These are phyloP conservation scores for Cynocephalus volans DNA, from an alignment of 2,113 vertebrate species.

Conservation along the genomic window DNA sequence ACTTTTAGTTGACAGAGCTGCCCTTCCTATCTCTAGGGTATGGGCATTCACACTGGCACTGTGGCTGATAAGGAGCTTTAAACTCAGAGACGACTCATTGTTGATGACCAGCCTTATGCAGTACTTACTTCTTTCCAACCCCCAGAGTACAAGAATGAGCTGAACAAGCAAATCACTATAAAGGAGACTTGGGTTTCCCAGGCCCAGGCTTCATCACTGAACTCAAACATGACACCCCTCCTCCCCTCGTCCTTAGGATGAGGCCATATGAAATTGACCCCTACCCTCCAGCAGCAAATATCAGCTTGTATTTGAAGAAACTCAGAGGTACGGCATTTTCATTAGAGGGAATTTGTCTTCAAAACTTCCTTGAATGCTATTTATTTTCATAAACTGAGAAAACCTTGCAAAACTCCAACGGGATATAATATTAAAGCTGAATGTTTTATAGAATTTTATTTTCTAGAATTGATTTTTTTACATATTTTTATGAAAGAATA, in stretches of 20 bases:
- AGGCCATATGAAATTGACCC: not conserved
- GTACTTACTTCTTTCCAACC: not conserved
- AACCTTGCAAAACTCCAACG: not conserved
- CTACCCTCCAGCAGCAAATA: not conserved
- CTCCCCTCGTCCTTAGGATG: not conserved
- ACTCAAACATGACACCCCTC: not conserved
- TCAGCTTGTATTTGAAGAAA: not conserved
- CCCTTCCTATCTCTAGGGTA: not conserved
- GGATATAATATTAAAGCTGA: not conserved
- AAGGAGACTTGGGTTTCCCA: not conserved
- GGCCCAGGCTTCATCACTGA: not conserved
- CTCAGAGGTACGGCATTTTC: not conserved
- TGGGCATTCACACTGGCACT: not conserved
- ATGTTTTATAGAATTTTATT: slow-evolving; percentile 42
- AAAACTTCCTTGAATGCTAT: not conserved
- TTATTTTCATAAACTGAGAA: slow-evolving; percentile 27
- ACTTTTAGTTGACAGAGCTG: not conserved
- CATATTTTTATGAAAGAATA: slow-evolving; percentile 3
- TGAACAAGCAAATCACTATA: not conserved
- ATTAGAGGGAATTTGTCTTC: slow-evolving; percentile 31
- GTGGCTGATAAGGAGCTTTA: not conserved
- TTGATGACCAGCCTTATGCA: not conserved
- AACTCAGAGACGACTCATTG: not conserved
- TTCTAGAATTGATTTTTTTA: slow-evolving; percentile 34
- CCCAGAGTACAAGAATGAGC: not conserved